Base-by-base conservation (phyloP, 1,140 invertebrate genomes). In the Nasonia giraulti region DNA sequence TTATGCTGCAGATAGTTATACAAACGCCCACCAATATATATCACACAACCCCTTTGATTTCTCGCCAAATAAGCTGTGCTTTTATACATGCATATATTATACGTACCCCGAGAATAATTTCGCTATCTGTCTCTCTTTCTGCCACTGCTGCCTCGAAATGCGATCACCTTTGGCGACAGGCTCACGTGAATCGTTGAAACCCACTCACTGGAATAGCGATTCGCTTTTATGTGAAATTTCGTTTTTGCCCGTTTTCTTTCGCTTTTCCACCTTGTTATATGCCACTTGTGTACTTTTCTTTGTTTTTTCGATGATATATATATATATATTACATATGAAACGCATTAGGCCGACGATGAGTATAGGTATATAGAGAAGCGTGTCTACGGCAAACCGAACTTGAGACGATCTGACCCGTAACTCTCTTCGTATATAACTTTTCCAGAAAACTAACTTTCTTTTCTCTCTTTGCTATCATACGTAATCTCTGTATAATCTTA, bases 171-270 rank as follows among this genome's bases (percentile, higher is more conserved):
- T 6, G 14, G 12, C 12, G 66, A 78, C 62, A 69, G 55, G 82
- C 75, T 77, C 55, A 78, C 74, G 37, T 77, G 84, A 85, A 85
- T 81, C 79, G 84, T 82, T 6, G 71, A 82, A 82, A 75, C 66
- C 44, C 73, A 78, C n/a, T 82, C 31, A 85, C 62, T 82, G 50
- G 62, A 77, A 27, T 27, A 81, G 55, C 74, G 55, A 85, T 85
- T 85, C 62, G 66, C 73, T 69, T 85, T 80, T 37, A 2, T 27
- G 27, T 27, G 31, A 80, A 27, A 55, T 78, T 78, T 71, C 50
- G 20, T 62, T 68, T 20, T 78, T 73, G 7, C 55, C 74, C 31
- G 23, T 47, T 74, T 74, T 76, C 33, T 84, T 69, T 84, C 23
- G 44, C 83, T 80, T 74, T 80, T 47, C 4, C 17, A 76, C 74